Evolutionary conservation across 2,797 vertebrate genomes (phyloP).

Genomic region (Leptatherina wallacei): DNA sequence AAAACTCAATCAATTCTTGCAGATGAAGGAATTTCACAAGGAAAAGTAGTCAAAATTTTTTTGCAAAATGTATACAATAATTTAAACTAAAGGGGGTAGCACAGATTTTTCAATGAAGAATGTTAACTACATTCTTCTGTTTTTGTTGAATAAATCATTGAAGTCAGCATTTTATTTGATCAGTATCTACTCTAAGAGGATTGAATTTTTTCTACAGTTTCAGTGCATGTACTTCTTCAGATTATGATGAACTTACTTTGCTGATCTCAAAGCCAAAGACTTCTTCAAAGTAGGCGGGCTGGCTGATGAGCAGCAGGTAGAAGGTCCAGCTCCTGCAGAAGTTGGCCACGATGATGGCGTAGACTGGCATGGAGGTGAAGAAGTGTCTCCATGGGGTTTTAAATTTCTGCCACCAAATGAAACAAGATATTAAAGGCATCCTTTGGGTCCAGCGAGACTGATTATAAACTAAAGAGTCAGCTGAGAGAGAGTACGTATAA

Average conservation of each 20-base stretch:
- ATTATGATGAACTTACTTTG: slow-evolving; percentile 78
- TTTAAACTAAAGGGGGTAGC: neutral
- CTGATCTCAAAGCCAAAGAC: slow-evolving; percentile 95
- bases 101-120: neutral
- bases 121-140: too few species aligned
- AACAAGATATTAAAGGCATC: slow-evolving; percentile 15
- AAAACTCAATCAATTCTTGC: neutral
- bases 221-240: neutral
- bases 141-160: too few species aligned
- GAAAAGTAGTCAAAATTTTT: neutral
- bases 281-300: slow-evolving; percentile 94
- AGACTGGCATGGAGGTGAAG: slow-evolving; percentile 95
- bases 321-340: slow-evolving; percentile 97
- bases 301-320: slow-evolving; percentile 93
- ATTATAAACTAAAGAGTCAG: neutral
- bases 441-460: neutral
- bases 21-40: neutral
- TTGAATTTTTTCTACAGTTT: neutral
- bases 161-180: too few species aligned
- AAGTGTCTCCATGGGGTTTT: slow-evolving; percentile 91
- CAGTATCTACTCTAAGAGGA: neutral
- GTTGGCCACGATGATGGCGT: slow-evolving; percentile 94
- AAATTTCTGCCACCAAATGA: slow-evolving; percentile 85
- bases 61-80: too few species aligned
- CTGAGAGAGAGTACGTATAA: neutral